phyloP scores from a whole-genome alignment of 2,888 invertebrate species.

The Temnothorax ravouxi region DNA sequence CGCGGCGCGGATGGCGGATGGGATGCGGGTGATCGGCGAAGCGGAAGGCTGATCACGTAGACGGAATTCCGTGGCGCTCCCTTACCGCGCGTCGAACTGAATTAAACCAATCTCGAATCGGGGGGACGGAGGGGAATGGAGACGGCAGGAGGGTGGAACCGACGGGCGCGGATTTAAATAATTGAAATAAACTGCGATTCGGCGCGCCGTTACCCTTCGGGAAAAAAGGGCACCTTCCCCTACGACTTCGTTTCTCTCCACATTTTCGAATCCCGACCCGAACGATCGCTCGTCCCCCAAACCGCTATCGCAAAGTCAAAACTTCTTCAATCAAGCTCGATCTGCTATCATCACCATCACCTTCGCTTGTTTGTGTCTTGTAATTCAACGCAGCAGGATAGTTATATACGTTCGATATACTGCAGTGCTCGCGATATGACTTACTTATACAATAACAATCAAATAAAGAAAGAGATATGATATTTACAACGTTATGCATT shows the following conservation, averaged over 20 bases:
- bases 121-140: slow-evolving; percentile 11
- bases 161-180: slow-evolving; percentile 74
- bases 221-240: neutral
- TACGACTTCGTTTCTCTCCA: neutral
- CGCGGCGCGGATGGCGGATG: neutral
- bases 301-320: slow-evolving; percentile 20
- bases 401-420: neutral
- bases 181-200: slow-evolving; percentile 77
- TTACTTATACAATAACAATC: neutral
- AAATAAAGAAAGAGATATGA: neutral
- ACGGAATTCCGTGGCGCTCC: slow-evolving; percentile 67
- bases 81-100: slow-evolving; percentile 68
- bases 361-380: slow-evolving; percentile 1
- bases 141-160: neutral
- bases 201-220: slow-evolving; percentile 26
- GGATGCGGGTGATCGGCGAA: slow-evolving; percentile 29
- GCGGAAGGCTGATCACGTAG: slow-evolving; percentile 67
- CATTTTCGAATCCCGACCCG: slow-evolving; percentile 34
- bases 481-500: neutral
- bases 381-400: slow-evolving; percentile 14
- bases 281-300: neutral
- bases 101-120: slow-evolving; percentile 71
- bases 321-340: slow-evolving; percentile 30
- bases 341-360: neutral
- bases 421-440: neutral